phyloP scores from a whole-genome alignment of 64 coral and sea anemone species.

The Montipora foliosa region DNA sequence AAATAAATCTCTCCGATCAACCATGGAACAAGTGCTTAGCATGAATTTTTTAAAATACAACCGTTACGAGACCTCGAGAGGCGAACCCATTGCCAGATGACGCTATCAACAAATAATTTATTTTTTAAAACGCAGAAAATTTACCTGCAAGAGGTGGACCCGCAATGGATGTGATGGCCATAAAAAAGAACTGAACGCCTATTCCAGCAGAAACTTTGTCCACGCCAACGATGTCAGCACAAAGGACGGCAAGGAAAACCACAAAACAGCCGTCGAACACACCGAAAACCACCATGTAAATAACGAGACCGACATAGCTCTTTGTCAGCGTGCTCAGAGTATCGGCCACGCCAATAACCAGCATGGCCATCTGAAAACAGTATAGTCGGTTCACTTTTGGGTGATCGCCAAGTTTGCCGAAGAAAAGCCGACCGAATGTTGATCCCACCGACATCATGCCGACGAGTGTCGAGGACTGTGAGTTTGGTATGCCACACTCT shows the following conservation, averaged over 20 bases:
- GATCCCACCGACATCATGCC: conserved; percentile 97
- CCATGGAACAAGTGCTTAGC: no score
- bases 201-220: conserved; percentile 90
- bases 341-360: conserved; percentile 81
- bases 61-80: no score
- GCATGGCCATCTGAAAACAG: conserved; percentile 82
- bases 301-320: conserved; percentile 79
- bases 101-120: no score
- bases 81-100: no score
- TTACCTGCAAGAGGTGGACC: conserved; percentile 93
- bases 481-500: conserved; percentile 75
- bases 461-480: conserved; percentile 84
- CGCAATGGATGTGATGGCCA: conserved; percentile 89
- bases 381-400: conserved; percentile 91
- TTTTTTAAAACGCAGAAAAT: not conserved
- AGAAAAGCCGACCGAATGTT: conserved; percentile 93
- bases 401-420: conserved; percentile 94
- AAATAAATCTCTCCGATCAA: no score
- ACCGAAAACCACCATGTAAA: conserved; percentile 94
- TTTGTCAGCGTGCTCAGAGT: conserved; percentile 84
- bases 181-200: conserved; percentile 95
- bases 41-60: no score
- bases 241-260: conserved; percentile 86
- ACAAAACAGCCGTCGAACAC: conserved; percentile 97
- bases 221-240: conserved; percentile 86